Evolutionary conservation across 2,888 invertebrate genomes (phyloP), one percentile per base, ranked within the genome.

Genomic region (Xestia sexstrigata): DNA sequence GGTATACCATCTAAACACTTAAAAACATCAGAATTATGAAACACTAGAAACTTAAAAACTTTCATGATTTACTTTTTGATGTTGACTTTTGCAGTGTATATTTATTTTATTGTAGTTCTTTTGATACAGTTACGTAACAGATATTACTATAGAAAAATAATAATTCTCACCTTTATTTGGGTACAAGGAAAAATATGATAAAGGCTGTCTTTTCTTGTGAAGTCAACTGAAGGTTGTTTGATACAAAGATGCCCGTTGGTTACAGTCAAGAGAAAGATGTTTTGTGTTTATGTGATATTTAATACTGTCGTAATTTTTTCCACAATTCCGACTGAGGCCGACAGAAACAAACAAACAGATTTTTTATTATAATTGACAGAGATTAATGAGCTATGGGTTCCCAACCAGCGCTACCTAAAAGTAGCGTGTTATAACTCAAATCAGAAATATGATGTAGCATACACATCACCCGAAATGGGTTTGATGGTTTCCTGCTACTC

Each of bases 131-230:
- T 60, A 20, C 26, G 30, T n/a, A 81, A 65, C 7, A 35, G 11
- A 39, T n/a, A 45, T 15, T 26, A 15, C 15, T 26, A 65, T 45
- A 23, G 20, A 65, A 60, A 71, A 68, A 76, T 26, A 66, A 80
- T 70, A 49, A 74, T 76, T 58, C 68, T 63, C 63, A 70, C 66
- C 74, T 79, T 72, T 71, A 65, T 69, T 67, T 81, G 60, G 4
- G 42, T 58, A 77, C 70, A 49, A 69, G 70, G 73, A 72, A 81
- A 78, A 79, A 66, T 60, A 49, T 30, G 15, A 67, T 15, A 71
- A 76, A 70, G 30, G 20, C 52, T 70, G 47, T 78, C 62, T 78
- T 81, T 80, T 81, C 78, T 81, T 63, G 67, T 81, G 70, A 63
- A 82, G 49, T 63, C 70, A 81, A 68, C 13, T 67, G 76, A 82